Evolutionary conservation across 2,113 vertebrate genomes (phyloP).

Genomic region (Aphyosemion australe): DNA sequence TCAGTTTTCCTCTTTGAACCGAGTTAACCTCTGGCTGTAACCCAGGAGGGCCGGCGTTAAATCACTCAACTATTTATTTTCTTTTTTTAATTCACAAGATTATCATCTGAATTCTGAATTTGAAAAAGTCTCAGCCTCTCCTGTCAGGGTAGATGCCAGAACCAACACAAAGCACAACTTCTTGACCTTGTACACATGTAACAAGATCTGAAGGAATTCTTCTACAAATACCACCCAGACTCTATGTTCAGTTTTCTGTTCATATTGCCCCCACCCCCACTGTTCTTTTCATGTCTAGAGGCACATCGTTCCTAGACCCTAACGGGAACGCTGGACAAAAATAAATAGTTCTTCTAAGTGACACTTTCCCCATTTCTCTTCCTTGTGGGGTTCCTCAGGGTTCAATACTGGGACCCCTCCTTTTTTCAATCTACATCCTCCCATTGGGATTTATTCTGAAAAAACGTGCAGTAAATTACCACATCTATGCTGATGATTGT

Average conservation of each 20-base stretch:
- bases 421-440: too few relatives aligned
- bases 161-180: slow-evolving; percentile 16
- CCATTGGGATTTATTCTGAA: too few relatives aligned
- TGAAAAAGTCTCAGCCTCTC: slow-evolving; percentile 8
- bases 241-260: slow-evolving; percentile 12
- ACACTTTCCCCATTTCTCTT: too few relatives aligned
- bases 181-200: slow-evolving; percentile 25
- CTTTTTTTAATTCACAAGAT: slow-evolving; percentile 30
- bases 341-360: too few relatives aligned
- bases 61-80: slow-evolving; percentile 8
- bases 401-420: too few relatives aligned
- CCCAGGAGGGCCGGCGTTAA: slow-evolving; percentile 22
- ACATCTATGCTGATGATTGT: too few relatives aligned
- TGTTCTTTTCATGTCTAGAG: too few relatives aligned
- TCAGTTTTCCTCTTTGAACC: slow-evolving; percentile 49
- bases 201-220: slow-evolving; percentile 28
- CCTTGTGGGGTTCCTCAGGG: too few relatives aligned
- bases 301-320: too few relatives aligned
- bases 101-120: slow-evolving; percentile 17
- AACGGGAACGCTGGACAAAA: too few relatives aligned
- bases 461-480: too few relatives aligned
- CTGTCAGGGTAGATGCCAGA: slow-evolving; percentile 10
- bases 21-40: slow-evolving; percentile 46
- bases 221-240: slow-evolving; percentile 32
- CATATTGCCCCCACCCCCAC: not conserved